phyloP scores from a whole-genome alignment of 2,888 invertebrate species.

The Balanococcus diminutus region DNA sequence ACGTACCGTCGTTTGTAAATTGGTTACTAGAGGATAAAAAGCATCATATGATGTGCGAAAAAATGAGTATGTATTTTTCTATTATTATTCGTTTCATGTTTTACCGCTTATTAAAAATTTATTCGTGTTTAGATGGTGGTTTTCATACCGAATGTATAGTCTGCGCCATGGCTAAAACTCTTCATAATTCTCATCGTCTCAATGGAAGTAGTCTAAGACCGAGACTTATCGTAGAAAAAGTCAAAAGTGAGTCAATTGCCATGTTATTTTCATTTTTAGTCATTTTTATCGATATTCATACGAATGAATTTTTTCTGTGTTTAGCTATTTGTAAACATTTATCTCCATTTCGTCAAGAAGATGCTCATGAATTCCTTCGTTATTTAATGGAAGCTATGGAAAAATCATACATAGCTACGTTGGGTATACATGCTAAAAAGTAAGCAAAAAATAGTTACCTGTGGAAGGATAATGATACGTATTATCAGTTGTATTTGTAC shows the following conservation, averaged over 20 bases:
- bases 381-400: slow-evolving; percentile 95
- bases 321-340: slow-evolving; percentile 80
- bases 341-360: slow-evolving; percentile 91
- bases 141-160: slow-evolving; percentile 76
- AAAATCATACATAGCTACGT: slow-evolving; percentile 79
- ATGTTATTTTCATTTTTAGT: not conserved
- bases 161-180: slow-evolving; percentile 82
- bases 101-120: slow-evolving; percentile 58
- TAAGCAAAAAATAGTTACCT: slow-evolving; percentile 58
- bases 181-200: slow-evolving; percentile 65
- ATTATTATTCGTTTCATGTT: not conserved
- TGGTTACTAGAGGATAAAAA: slow-evolving; percentile 80
- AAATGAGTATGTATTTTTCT: slow-evolving; percentile 66
- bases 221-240: slow-evolving; percentile 80
- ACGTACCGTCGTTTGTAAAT: slow-evolving; percentile 87
- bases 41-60: slow-evolving; percentile 78
- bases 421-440: slow-evolving; percentile 68
- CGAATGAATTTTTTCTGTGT: not conserved
- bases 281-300: not conserved
- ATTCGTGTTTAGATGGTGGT: slow-evolving; percentile 62
- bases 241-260: slow-evolving; percentile 66
- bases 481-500: not conserved
- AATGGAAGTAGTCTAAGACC: slow-evolving; percentile 71
- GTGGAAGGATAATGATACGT: not conserved
- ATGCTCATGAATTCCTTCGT: slow-evolving; percentile 95